Evolutionary conservation across 2,888 invertebrate genomes (phyloP).

Genomic region (Euclidia mi): DNA sequence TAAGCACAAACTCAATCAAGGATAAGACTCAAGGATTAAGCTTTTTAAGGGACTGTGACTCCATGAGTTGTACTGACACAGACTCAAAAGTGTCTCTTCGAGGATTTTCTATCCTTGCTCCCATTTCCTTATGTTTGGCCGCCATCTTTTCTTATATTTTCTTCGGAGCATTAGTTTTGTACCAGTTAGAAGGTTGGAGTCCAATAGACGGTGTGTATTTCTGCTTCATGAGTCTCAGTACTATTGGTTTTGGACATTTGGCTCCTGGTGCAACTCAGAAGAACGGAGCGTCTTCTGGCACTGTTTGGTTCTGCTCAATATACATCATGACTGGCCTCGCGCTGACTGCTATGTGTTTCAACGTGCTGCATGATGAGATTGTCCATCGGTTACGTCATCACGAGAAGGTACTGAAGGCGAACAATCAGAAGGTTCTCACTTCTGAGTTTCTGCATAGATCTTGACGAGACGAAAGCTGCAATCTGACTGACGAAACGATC

Average conservation of each 20-base stretch:
- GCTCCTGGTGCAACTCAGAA: constrained; percentile 92
- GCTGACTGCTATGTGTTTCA: constrained; percentile 97
- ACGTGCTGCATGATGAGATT: constrained; percentile 96
- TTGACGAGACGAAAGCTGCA: constrained; percentile 85
- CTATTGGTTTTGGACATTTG: constrained; percentile 97
- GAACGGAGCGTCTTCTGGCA: constrained; percentile 89
- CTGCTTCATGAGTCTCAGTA: constrained; percentile 98
- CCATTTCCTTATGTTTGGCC: constrained; percentile 95
- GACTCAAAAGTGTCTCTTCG: constrained; percentile 92
- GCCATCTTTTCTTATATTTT: constrained; percentile 97
- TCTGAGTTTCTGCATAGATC: constrained; percentile 84
- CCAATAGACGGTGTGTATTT: constrained; percentile 97
- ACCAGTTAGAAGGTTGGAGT: constrained; percentile 97
- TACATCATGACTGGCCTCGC: constrained; percentile 97
- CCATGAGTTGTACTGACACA: constrained; percentile 91
- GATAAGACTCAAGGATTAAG: constrained; percentile 82
- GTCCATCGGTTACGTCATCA: constrained; percentile 94
- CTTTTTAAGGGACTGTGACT: constrained; percentile 87
- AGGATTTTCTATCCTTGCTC: constrained; percentile 95
- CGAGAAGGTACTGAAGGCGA: constrained; percentile 79
- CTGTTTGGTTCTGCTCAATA: constrained; percentile 97
- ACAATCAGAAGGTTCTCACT: constrained; percentile 80
- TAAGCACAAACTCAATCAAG: constrained; percentile 81
- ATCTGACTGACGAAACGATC: constrained; percentile 82
- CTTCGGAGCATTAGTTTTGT: constrained; percentile 96